Evolutionary conservation across 1,140 invertebrate genomes (phyloP).

Genomic region (Notospermus geniculatus): DNA sequence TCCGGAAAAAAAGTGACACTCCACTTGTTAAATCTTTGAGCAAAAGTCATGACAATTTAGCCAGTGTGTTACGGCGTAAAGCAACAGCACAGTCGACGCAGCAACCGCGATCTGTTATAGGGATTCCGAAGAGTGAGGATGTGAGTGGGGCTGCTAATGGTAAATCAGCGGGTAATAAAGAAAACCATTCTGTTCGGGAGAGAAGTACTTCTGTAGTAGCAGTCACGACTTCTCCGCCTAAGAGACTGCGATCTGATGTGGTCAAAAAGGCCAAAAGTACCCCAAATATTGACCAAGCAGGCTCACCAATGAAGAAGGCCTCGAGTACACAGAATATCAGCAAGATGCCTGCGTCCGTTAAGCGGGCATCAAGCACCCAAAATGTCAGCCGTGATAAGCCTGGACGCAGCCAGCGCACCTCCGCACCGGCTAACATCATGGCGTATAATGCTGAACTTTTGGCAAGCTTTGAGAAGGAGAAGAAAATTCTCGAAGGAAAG

Average conservation of each 20-base stretch:
- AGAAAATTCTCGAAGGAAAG: constrained; percentile 46
- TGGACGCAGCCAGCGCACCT: constrained; percentile 35
- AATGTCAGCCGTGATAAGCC: constrained; percentile 35
- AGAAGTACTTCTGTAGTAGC: constrained; percentile 15
- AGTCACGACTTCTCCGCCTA: not conserved
- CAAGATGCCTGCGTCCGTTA: constrained; percentile 34
- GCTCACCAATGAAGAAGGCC: constrained; percentile 16
- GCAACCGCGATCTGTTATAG: constrained; percentile 34
- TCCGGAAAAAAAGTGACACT: not conserved
- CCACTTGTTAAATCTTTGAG: constrained; percentile 40
- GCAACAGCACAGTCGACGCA: not conserved
- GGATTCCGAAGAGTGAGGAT: constrained; percentile 22
- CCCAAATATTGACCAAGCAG: constrained; percentile 43
- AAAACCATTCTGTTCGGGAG: constrained; percentile 23
- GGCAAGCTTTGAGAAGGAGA: constrained; percentile 56
- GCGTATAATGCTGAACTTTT: constrained; percentile 56
- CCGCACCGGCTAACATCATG: constrained; percentile 52
- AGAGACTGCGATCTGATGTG: not conserved
- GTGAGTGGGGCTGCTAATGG: not conserved
- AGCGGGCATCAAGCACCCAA: constrained; percentile 50
- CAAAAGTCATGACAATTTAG: constrained; percentile 53
- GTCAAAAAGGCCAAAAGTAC: constrained; percentile 42
- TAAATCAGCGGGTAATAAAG: not conserved
- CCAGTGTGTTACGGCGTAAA: constrained; percentile 21
- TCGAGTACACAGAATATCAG: constrained; percentile 25